These are phyloP conservation scores for Ophion ventricosus DNA, from an alignment of 2,888 invertebrate genomes.

Conservation along the genomic window DNA sequence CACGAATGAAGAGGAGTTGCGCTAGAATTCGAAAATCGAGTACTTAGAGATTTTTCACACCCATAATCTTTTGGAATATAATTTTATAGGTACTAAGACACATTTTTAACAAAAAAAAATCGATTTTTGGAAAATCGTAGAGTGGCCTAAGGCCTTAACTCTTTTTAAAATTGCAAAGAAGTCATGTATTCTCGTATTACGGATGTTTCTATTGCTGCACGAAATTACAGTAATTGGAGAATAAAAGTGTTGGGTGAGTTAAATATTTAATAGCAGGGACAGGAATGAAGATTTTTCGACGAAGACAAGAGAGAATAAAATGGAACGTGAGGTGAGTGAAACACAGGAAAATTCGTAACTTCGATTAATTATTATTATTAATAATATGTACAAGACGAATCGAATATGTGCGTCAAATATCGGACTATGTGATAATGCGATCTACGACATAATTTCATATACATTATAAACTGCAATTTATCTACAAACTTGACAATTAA, in stretches of 20 bases:
- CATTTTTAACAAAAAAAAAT: too few relatives aligned
- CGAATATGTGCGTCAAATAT: slow-evolving; percentile 34
- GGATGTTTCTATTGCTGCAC: not conserved
- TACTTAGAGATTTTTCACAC: too few relatives aligned
- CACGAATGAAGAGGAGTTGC: too few relatives aligned
- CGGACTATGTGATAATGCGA: slow-evolving; percentile 35
- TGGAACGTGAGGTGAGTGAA: slow-evolving; percentile 14
- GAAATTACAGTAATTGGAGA: not conserved
- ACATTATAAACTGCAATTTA: slow-evolving; percentile 15
- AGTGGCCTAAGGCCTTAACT: too few relatives aligned
- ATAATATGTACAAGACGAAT: slow-evolving; percentile 48
- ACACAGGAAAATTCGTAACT: not conserved
- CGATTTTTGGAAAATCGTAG: too few relatives aligned
- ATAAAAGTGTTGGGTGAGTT: not conserved
- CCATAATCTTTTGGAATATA: too few relatives aligned
- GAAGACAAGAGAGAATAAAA: not conserved
- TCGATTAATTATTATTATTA: slow-evolving; percentile 45
- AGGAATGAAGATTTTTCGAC: not conserved
- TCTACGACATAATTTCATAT: slow-evolving; percentile 32
- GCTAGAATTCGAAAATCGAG: too few relatives aligned
- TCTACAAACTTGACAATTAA: slow-evolving; percentile 35
- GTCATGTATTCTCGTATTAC: too few relatives aligned
- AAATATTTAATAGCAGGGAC: too few relatives aligned
- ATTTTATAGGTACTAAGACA: too few relatives aligned
- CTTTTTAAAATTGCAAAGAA: too few relatives aligned